Evolutionary conservation across 2,888 invertebrate species (phyloP), one percentile per base, ranked within the genome.

Genomic region (Tenthredo livida): DNA sequence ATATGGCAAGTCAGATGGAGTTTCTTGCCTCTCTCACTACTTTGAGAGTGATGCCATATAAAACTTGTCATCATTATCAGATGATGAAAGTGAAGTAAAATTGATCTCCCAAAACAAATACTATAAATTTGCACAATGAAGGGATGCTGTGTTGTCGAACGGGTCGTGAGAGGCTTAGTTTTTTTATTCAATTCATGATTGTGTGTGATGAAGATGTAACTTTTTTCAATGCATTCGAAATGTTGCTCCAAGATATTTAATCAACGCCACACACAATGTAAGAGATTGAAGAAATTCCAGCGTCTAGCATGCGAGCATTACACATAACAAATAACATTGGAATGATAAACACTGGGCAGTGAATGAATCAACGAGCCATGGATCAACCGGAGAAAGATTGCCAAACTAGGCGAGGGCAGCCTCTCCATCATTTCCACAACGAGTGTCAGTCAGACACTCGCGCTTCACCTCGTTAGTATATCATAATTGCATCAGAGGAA

Each of bases 311-410:
- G 12, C 33, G 17, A 12, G 21, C 6, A 6, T 80, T 37, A 25
- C 40, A 61, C n/a, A 15, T 15, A 3, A 10, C 3, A 17, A 17
- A 77, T 33, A 77, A 10, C 9, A 47, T 29, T n/a, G 25, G 21
- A 61, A 80, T 80, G 78, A 80, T 40, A 61, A 80, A 80, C 25
- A 15, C 50, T 80, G 80, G 25, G 12, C 40, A 12, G 21, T 6
- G 15, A 12, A 33, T 6, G 15, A 12, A 33, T 54, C 33, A 65
- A 25, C n/a, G 3, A 70, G 25, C 0, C 40, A 93, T 93, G 93
- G 92, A 92, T 84, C 89, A 89, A 78, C 92, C 91, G 87, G 92
- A 92, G 84, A 70, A 83, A 25, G 92, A 92, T 65, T 91, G 91
- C 85, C 85, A 89, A 78, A 86, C 89, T 50, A 89, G 90, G 86